These are phyloP conservation scores for Sycophila sp. DNA, from an alignment of 1,140 invertebrate species.

Conservation along the genomic window DNA sequence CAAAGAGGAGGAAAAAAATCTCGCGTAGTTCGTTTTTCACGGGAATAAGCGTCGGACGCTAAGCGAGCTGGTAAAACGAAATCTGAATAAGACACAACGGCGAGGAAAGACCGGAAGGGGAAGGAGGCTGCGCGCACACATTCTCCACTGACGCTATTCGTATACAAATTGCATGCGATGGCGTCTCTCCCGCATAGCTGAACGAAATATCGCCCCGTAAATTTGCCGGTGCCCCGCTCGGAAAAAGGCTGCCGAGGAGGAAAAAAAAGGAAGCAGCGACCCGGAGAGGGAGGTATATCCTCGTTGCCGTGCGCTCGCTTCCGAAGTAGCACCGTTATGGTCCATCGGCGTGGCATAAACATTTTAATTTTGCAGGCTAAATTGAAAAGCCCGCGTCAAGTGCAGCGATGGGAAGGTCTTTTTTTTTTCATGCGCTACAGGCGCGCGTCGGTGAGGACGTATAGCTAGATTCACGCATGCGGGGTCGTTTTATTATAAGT, in stretches of 20 bases:
- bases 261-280: background rate
- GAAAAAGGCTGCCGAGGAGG: background rate
- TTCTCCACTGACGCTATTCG: too few relatives aligned
- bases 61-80: background rate
- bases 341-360: conserved; percentile 37
- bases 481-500: conserved; percentile 20
- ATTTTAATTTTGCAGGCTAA: conserved; percentile 42
- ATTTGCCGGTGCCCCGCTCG: conserved; percentile 30
- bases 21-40: background rate
- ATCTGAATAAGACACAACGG: background rate
- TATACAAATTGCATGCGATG: conserved; percentile 42
- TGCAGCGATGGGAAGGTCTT: too few relatives aligned
- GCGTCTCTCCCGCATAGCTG: background rate
- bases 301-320: background rate
- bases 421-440: too few relatives aligned
- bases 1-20: background rate
- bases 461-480: too few relatives aligned
- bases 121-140: conserved; percentile 19
- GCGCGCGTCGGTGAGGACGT: too few relatives aligned
- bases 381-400: conserved; percentile 34
- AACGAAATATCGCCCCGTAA: conserved; percentile 47
- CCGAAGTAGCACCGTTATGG: background rate
- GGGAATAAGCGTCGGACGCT: background rate
- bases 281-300: conserved; percentile 29
- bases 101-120: background rate